Conservation (phyloP, 2,888 invertebrate species). For the Leptura quadrifasciata region DNA sequence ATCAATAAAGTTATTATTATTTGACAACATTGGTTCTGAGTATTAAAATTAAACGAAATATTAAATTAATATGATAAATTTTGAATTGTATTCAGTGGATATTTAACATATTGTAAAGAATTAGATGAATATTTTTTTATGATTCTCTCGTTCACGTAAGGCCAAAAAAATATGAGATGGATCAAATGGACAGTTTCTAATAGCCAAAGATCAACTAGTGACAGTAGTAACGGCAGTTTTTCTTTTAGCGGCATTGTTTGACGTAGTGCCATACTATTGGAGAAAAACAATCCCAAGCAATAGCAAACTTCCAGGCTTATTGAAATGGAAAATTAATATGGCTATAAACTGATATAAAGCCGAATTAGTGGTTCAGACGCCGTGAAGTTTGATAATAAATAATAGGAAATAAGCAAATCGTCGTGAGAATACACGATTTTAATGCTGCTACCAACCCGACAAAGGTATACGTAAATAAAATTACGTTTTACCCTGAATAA, state of each 20-base stretch:
- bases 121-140: too few relatives aligned
- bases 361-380: not conserved
- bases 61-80: too few relatives aligned
- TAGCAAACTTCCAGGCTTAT: constrained; percentile 7
- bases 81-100: too few relatives aligned
- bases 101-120: too few relatives aligned
- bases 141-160: too few relatives aligned
- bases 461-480: constrained; percentile 21
- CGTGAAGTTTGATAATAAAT: constrained; percentile 20
- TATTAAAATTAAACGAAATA: too few relatives aligned
- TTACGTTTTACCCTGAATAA: constrained; percentile 18
- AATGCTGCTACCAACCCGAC: constrained; percentile 1
- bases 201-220: not conserved
- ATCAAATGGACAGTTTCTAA: too few relatives aligned
- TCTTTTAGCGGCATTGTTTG: not conserved
- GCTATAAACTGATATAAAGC: constrained; percentile 19
- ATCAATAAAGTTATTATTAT: too few relatives aligned
- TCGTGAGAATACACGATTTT: not conserved
- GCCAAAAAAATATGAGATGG: too few relatives aligned
- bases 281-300: constrained; percentile 16
- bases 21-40: too few relatives aligned
- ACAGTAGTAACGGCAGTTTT: not conserved
- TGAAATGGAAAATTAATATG: constrained; percentile 29
- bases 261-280: too few relatives aligned
- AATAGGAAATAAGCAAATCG: constrained; percentile 18